These are phyloP conservation scores for Pagrus major DNA, from an alignment of 2,113 vertebrate species.

Conservation along the genomic window DNA sequence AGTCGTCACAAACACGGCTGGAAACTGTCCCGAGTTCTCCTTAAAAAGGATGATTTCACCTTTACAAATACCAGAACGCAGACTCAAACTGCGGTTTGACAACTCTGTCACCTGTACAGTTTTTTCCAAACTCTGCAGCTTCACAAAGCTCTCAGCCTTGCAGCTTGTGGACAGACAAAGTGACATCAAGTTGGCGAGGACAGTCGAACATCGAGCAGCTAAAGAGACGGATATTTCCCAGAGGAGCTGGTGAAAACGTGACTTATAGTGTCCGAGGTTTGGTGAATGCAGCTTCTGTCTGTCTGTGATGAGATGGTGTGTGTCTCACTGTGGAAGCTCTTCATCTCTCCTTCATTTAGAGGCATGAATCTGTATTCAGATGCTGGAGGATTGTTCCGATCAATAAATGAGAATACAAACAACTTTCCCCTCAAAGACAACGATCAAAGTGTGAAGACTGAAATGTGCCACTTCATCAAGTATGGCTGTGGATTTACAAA, in stretches of 20 bases:
- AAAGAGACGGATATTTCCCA: too few relatives aligned
- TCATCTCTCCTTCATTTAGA: background rate
- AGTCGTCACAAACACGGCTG: too few relatives aligned
- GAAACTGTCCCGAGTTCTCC: too few relatives aligned
- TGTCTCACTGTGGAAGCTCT: background rate
- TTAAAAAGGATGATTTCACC: too few relatives aligned
- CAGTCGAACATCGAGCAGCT: background rate
- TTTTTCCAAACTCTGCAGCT: too few relatives aligned
- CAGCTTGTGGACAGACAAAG: too few relatives aligned
- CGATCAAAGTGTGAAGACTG: background rate
- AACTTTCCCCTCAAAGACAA: background rate
- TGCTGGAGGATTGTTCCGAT: background rate
- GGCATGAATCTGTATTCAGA: conserved; percentile 12
- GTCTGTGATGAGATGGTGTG: too few relatives aligned
- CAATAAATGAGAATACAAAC: conserved; percentile 4
- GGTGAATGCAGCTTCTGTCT: background rate
- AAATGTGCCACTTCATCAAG: background rate
- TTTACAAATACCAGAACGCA: too few relatives aligned
- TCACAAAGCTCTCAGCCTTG: too few relatives aligned
- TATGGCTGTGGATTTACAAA: background rate
- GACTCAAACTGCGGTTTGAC: too few relatives aligned
- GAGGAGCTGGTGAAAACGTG: background rate
- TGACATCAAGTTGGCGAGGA: background rate
- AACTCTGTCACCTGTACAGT: too few relatives aligned
- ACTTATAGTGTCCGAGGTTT: background rate